These are phyloP conservation scores for Willowsia nigromaculata DNA, from an alignment of 2,888 invertebrate species.

Conservation along the genomic window DNA sequence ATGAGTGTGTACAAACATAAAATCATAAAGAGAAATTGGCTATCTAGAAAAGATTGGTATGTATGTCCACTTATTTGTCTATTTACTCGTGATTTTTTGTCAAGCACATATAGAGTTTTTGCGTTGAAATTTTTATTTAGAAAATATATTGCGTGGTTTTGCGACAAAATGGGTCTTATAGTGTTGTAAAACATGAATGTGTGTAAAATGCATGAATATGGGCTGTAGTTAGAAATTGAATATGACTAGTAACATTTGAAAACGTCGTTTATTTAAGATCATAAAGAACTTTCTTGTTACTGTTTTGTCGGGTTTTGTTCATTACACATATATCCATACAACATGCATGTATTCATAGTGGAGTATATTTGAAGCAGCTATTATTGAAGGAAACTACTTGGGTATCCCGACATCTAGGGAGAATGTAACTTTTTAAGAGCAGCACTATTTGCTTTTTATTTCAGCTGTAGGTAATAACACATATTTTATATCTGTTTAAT, in stretches of 20 bases:
- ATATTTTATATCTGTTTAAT: constrained; percentile 62
- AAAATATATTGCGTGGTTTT: constrained; percentile 6
- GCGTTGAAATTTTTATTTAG: neutral
- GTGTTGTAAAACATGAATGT: constrained; percentile 23
- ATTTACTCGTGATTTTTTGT: neutral
- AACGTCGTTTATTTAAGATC: neutral
- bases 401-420: neutral
- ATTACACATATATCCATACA: too few relatives aligned
- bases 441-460: constrained; percentile 27
- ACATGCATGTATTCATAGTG: too few relatives aligned
- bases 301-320: neutral
- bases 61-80: neutral
- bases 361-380: too few relatives aligned
- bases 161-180: constrained; percentile 1
- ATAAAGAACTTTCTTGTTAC: constrained; percentile 4
- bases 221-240: neutral
- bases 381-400: neutral
- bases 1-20: constrained; percentile 5
- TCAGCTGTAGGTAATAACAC: constrained; percentile 43
- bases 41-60: neutral
- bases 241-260: neutral
- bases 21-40: constrained; percentile 22
- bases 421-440: constrained; percentile 19
- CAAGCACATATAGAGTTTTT: neutral
- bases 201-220: neutral